Evolutionary conservation across 2,888 invertebrate genomes (phyloP).

Genomic region (Beris chalybata): DNA sequence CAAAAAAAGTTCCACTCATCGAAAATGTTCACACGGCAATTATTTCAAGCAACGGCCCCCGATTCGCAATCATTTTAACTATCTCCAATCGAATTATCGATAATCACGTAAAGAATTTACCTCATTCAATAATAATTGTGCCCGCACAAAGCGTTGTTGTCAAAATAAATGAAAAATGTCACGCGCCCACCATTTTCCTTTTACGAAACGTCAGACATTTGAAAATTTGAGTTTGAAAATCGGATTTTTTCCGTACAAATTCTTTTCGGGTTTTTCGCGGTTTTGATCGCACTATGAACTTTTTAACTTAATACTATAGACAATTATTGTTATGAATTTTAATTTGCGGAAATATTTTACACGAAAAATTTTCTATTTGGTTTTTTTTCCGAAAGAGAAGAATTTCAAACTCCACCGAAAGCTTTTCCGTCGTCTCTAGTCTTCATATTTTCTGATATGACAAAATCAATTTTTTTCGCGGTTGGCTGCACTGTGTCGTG

Average conservation of each 20-base stretch:
- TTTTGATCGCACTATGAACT: no score
- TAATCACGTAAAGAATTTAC: slow-evolving; percentile 6
- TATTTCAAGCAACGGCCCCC: no score
- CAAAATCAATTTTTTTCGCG: slow-evolving; percentile 8
- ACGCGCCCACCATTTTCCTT: slow-evolving; percentile 29
- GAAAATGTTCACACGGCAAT: no score
- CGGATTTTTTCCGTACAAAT: not conserved
- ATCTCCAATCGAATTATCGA: no score
- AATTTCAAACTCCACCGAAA: slow-evolving; percentile 28
- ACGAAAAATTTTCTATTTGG: not conserved
- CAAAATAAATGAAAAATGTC: not conserved
- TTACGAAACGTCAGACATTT: slow-evolving; percentile 30
- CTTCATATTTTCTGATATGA: not conserved
- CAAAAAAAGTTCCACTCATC: no score
- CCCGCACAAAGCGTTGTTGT: not conserved
- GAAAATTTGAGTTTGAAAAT: slow-evolving; percentile 24
- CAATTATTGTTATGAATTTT: no score
- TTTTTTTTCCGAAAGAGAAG: not conserved
- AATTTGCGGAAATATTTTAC: not conserved
- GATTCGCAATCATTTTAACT: no score
- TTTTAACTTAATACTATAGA: no score
- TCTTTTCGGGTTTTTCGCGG: no score
- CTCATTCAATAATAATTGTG: slow-evolving; percentile 8
- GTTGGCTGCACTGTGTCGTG: slow-evolving; percentile 11
- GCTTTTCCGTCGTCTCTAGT: not conserved